These are phyloP conservation scores for Cnemophilus loriae DNA, from an alignment of 2,113 vertebrate species.

Conservation along the genomic window DNA sequence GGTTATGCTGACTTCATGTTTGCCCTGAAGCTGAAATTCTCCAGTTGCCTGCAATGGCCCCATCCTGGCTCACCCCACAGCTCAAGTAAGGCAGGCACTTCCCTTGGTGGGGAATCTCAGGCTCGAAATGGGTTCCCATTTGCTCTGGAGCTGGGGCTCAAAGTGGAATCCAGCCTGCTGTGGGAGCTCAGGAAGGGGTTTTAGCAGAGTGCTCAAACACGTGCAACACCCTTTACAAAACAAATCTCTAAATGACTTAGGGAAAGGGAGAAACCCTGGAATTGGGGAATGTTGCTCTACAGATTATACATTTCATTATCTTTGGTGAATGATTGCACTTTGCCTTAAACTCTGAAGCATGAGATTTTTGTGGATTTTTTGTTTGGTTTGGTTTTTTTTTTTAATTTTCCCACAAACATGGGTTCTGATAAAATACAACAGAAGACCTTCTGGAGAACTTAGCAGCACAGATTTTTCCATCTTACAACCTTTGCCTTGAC, in stretches of 20 bases:
- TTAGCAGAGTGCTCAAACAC: not conserved
- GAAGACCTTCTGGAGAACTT: not conserved
- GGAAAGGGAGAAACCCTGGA: accelerated
- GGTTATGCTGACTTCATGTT: not conserved
- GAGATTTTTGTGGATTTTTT: too few species aligned
- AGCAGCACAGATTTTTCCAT: not conserved
- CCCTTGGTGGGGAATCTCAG: not conserved
- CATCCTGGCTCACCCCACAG: not conserved
- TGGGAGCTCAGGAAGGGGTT: not conserved
- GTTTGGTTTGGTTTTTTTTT: too few species aligned
- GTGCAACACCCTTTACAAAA: not conserved
- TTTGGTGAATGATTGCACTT: not conserved
- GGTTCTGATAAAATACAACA: not conserved
- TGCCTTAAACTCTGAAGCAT: not conserved
- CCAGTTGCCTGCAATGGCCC: not conserved
- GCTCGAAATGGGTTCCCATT: not conserved
- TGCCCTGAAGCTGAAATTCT: not conserved
- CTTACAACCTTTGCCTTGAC: not conserved
- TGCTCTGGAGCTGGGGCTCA: not conserved
- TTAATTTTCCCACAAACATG: too few species aligned
- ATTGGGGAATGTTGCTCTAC: not conserved
- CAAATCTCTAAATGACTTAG: not conserved
- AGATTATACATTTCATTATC: not conserved
- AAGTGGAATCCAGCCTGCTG: not conserved
- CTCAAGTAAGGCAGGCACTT: not conserved